phyloP scores from a whole-genome alignment of 1,140 invertebrate genomes.

The Ceratosolen solmsi region DNA sequence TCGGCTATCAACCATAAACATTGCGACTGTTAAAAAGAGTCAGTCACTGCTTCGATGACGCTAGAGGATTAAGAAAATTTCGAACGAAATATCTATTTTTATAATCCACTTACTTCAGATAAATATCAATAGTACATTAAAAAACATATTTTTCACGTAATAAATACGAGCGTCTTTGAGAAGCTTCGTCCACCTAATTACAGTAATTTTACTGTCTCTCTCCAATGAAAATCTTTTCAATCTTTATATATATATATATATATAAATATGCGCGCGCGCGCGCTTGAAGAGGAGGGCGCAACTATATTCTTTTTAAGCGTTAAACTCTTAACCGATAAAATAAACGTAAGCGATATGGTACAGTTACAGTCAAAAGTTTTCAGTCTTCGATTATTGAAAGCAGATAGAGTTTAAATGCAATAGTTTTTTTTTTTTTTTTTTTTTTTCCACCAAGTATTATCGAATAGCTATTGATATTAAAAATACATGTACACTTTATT shows the following conservation, averaged over 20 bases:
- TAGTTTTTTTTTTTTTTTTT: too few species aligned
- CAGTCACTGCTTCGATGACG: neutral
- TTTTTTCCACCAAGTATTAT: neutral
- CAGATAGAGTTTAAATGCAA: neutral
- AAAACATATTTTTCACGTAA: slow-evolving; percentile 3
- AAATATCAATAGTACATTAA: slow-evolving; percentile 39
- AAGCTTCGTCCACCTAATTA: neutral
- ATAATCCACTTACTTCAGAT: neutral
- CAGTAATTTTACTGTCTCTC: neutral
- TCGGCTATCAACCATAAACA: neutral
- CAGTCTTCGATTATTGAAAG: neutral
- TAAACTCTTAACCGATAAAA: neutral
- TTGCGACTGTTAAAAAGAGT: neutral
- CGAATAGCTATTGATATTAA: neutral
- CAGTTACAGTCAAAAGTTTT: too few species aligned
- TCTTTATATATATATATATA: too few species aligned
- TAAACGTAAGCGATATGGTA: neutral
- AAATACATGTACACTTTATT: neutral
- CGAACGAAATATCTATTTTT: slow-evolving; percentile 44
- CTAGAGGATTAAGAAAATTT: slow-evolving; percentile 34
- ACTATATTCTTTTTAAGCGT: neutral
- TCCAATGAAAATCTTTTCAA: neutral
- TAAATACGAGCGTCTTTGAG: neutral
- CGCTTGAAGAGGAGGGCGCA: neutral
- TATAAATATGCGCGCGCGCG: neutral